Base-by-base conservation (phyloP, 1,140 invertebrate species). In the Druon quercuslanigerum region DNA sequence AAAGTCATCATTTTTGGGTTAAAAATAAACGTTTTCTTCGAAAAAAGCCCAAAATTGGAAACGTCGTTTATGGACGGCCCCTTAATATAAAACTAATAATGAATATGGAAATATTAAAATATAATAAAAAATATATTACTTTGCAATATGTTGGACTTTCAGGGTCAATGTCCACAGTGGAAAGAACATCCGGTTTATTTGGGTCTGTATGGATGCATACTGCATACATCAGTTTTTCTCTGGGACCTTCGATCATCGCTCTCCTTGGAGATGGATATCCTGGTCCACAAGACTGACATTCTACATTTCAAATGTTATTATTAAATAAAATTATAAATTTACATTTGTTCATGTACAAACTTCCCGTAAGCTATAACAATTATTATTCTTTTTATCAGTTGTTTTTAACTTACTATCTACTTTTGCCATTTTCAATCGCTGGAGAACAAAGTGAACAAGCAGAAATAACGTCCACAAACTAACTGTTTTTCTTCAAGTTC, bases 81-180 rank as follows among this genome's bases (percentile, higher is more conserved):
- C 25, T 33, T 33, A 33, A 2, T 20, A 13, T 25, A 12, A 25
- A 57, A 57, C 11, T 17, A 54, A n/a, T 17, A 54, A 54, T 17
- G 13, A 54, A 54, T 17, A 54, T 7, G 17, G 5, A 54, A 54
- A 85, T 66, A 71, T 56, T 76, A 19, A 56, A 20, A 12, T 19
- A 19, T 19, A 14, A 16, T 40, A 40, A 6, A 60, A 75, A 33
- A 50, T n/a, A 17, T 77, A 50, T 17, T 66, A 73, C 97, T 94
- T 98, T 93, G 75, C 93, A 94, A 89, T 96, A 99, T n/a, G 95
- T 96, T 3, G 94, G 88, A 60, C 97, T 99, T 1, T 93, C 83
- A 0, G 97, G 97, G 91, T 99, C 95, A 6, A 99, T 95, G 87
- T 99, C 97, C 1, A 99, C 94, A 0, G 97, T 98, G 11, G 96